phyloP scores from a whole-genome alignment of 2,888 invertebrate species.

The Eristalis arbustorum region DNA sequence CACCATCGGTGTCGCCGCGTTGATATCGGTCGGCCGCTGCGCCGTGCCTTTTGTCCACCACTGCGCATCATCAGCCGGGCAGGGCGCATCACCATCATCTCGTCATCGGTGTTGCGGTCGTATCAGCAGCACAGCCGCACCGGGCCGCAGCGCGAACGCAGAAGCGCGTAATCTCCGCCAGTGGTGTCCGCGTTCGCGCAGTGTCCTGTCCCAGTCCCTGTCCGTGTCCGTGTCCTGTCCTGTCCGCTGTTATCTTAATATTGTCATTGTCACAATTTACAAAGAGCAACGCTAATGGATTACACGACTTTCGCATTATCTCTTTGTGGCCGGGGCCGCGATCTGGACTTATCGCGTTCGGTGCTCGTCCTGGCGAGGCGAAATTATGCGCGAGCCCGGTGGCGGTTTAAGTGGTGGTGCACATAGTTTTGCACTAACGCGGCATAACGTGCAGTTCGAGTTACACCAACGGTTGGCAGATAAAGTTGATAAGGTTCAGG shows the following conservation, averaged over 20 bases:
- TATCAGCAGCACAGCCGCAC: slow-evolving; percentile 26
- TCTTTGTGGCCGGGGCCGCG: slow-evolving; percentile 78
- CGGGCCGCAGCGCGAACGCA: slow-evolving; percentile 30
- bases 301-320: slow-evolving; percentile 81
- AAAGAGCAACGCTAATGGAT: slow-evolving; percentile 80
- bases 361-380: slow-evolving; percentile 36
- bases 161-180: slow-evolving; percentile 66
- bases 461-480: slow-evolving; percentile 69
- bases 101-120: slow-evolving; percentile 4
- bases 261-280: slow-evolving; percentile 81
- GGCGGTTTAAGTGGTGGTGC: slow-evolving; percentile 69
- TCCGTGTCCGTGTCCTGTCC: slow-evolving; percentile 60
- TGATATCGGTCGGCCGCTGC: slow-evolving; percentile 36
- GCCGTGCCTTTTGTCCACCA: slow-evolving; percentile 39
- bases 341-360: slow-evolving; percentile 72
- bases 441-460: slow-evolving; percentile 62
- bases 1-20: slow-evolving; percentile 60
- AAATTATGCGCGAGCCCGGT: slow-evolving; percentile 71
- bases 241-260: slow-evolving; percentile 79
- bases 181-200: slow-evolving; percentile 60
- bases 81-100: slow-evolving; percentile 12
- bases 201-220: slow-evolving; percentile 66
- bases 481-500: slow-evolving; percentile 66
- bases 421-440: slow-evolving; percentile 71
- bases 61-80: background rate